Evolutionary conservation across 1,140 invertebrate genomes (phyloP).

Genomic region (Conopomorpha cramerella): DNA sequence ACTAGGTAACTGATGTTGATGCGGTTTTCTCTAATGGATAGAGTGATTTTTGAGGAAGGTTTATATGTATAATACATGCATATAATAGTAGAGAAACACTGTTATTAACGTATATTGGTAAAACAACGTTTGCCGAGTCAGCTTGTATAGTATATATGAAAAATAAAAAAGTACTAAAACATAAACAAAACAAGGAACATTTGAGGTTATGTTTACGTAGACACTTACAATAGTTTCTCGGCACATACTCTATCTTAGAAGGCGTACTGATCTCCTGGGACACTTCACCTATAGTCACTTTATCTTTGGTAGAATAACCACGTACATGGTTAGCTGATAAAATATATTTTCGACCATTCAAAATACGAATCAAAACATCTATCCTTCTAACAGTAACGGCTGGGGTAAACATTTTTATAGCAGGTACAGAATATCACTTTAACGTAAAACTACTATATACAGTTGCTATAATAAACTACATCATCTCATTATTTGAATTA

Average conservation of each 20-base stretch:
- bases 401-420: constrained; percentile 33
- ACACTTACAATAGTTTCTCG: constrained; percentile 80
- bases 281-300: constrained; percentile 78
- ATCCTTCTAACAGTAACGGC: constrained; percentile 41
- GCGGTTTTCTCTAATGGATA: no score
- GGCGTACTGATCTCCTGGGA: constrained; percentile 67
- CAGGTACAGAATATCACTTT: no score
- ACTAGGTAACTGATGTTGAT: no score
- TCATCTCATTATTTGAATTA: no score
- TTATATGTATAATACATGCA: no score
- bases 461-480: constrained; percentile 1
- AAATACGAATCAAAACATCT: constrained; percentile 52
- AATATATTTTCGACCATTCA: constrained; percentile 33
- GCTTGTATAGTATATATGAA: no score
- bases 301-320: constrained; percentile 50
- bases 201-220: constrained; percentile 10
- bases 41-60: no score
- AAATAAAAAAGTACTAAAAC: background rate
- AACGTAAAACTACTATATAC: constrained; percentile 6
- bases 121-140: no score
- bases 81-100: no score
- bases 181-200: constrained; percentile 7
- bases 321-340: constrained; percentile 33
- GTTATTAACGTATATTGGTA: no score
- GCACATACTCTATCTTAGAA: constrained; percentile 78